Percentiles rank a stretch among this genome's conserved stretches.
These are phyloP conservation scores for Amphipoea oculea DNA, from an alignment of 2,888 invertebrate genomes.

Conservation along the genomic window DNA sequence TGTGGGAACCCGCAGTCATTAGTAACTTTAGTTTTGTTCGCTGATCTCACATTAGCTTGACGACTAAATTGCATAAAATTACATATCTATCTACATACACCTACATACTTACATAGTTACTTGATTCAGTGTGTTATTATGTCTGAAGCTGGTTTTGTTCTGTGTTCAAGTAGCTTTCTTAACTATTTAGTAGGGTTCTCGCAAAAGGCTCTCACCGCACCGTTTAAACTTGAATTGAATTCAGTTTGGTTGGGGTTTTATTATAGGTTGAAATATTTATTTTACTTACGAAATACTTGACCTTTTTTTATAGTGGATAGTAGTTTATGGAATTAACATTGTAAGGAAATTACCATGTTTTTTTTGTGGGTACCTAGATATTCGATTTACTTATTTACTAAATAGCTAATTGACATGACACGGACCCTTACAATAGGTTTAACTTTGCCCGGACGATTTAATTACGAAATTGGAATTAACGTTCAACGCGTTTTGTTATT, in stretches of 20 bases:
- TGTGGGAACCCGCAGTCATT: slow-evolving; percentile 56
- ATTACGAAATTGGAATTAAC: neutral
- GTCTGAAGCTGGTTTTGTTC: slow-evolving; percentile 43
- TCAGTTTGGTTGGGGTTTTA: slow-evolving; percentile 1
- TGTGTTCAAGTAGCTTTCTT: slow-evolving; percentile 36
- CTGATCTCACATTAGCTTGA: slow-evolving; percentile 62
- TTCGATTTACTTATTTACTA: neutral
- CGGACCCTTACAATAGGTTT: neutral
- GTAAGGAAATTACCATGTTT: neutral
- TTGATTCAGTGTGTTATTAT: slow-evolving; percentile 53
- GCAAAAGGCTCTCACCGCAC: slow-evolving; percentile 4
- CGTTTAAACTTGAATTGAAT: slow-evolving; percentile 17
- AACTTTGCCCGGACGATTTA: neutral
- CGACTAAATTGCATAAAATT: slow-evolving; percentile 66
- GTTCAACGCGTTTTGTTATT: neutral
- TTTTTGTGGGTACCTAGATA: neutral
- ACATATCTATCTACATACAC: slow-evolving; percentile 36
- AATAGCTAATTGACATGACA: neutral
- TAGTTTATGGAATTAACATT: neutral
- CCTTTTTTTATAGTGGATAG: neutral
- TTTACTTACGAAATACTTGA: neutral
- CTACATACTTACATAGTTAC: slow-evolving; percentile 5
- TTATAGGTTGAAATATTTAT: slow-evolving; percentile 10
- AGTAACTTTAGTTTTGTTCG: slow-evolving; percentile 53
- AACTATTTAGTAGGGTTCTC: slow-evolving; percentile 20